phyloP scores from a whole-genome alignment of 1,140 invertebrate species.

The Popillia japonica region DNA sequence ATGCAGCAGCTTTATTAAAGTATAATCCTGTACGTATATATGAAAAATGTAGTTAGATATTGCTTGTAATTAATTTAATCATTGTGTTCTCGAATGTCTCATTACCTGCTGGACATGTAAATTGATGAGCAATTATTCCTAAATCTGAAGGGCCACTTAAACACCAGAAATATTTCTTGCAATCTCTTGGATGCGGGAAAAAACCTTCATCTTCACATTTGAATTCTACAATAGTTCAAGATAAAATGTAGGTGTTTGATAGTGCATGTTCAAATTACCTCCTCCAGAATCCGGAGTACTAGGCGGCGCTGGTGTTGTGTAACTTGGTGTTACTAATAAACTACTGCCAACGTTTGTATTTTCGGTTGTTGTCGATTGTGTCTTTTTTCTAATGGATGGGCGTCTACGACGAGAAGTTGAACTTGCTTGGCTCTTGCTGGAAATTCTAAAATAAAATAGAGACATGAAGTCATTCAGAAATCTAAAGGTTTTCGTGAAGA shows the following conservation, averaged over 20 bases:
- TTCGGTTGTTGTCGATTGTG: slow-evolving; percentile 56
- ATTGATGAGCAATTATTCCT: slow-evolving; percentile 91
- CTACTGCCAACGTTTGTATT: slow-evolving; percentile 61
- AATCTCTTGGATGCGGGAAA: slow-evolving; percentile 90
- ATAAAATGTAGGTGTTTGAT: no score
- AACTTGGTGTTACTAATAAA: slow-evolving; percentile 56
- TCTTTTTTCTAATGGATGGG: slow-evolving; percentile 50
- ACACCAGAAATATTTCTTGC: slow-evolving; percentile 96
- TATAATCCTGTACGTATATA: slow-evolving; percentile 71
- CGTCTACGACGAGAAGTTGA: slow-evolving; percentile 42
- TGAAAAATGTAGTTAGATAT: no score
- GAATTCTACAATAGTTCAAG: slow-evolving; percentile 70
- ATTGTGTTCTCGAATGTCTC: slow-evolving; percentile 45
- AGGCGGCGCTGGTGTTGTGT: slow-evolving; percentile 83
- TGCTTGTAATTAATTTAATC: slow-evolving; percentile 38
- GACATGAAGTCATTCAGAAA: background rate
- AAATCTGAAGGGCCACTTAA: slow-evolving; percentile 87
- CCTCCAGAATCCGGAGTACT: slow-evolving; percentile 89
- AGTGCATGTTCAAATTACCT: slow-evolving; percentile 71
- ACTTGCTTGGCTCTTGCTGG: slow-evolving; percentile 45
- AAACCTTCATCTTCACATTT: slow-evolving; percentile 94
- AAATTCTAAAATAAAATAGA: slow-evolving; percentile 18
- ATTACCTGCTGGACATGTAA: slow-evolving; percentile 86
- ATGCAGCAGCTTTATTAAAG: slow-evolving; percentile 91
- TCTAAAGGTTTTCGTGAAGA: background rate